Evolutionary conservation across 2,113 vertebrate genomes (phyloP), one percentile per base, ranked within the genome.

Genomic region (Guaruba guarouba): DNA sequence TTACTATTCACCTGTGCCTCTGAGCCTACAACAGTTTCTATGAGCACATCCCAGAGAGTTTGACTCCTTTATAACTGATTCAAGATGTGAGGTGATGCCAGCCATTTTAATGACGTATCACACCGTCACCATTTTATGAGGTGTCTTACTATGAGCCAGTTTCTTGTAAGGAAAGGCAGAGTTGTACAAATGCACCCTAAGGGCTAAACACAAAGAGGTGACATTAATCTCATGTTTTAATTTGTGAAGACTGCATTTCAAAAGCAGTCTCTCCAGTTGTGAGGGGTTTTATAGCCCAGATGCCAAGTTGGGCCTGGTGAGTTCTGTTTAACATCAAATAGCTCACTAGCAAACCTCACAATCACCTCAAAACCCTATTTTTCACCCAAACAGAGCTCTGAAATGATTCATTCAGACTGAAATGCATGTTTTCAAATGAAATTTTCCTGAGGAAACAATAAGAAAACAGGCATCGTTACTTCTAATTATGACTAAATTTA

Each of bases 81-180:
- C 0, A 1, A 44, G 54, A 73, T 51, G 25, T 2, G 2, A 37
- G 14, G 17, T 48, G 20, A 62, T 25, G 9, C 28, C 4, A 2
- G 23, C 6, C 8, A 4, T 43, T 46, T 5, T 14, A 12, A 24
- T 2, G 24, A 35, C 0, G 0, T 14, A 12, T 37, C 0, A 2
- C 10, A 6, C 5, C 13, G 29, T 54, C 3, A 0, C 25, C 9
- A 7, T 39, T 86, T 43, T 13, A 18, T 8, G 19, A 61, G 39
- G 49, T 25, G 27, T n/a, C n/a, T 54, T 8, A 27, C 1, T 1
- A 24, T 6, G 6, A 24, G 31, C 23, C 10, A 7, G 6, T 13
- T 52, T 48, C 3, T 9, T 76, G 13, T 31, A 82, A 82, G 18
- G 9, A 12, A 84, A 46, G 76, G 43, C n/a, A 73, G 18, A 67